Evolutionary conservation across 1,140 invertebrate genomes (phyloP), one percentile per base, ranked within the genome.

Genomic region (Formica exsecta): DNA sequence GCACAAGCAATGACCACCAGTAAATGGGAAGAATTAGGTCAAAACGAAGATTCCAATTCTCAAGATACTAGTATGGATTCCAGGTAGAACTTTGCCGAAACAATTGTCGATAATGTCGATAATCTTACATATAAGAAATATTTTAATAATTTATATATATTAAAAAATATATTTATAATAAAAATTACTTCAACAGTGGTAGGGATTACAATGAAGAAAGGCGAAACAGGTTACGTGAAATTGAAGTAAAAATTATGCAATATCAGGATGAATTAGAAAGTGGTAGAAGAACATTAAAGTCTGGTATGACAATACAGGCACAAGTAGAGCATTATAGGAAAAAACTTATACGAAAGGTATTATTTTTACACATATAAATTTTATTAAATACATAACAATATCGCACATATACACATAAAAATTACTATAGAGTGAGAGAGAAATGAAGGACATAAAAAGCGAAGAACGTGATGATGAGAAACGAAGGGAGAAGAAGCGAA

Each of bases 251-350:
- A 95, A 98, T 98, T 19, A 96, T 99, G 95, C 98, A 98, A 92
- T 99, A 99, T 96, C 98, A 99, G 95, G 99, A 99, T 96, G 98
- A 99, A 95, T 94, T 99, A 64, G 99, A 99, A 95, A 97, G 97
- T 22, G 98, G 98, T 3, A 96, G 97, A 91, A 96, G 97, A 80
- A 96, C 96, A 57, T 93, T 98, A 2, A 98, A 98, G 95, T 94
- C 96, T 29, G 97, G 97, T 8, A 97, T 98, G 96, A 96, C 97
- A 16, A 96, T 98, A 85, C 93, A 96, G 73, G 97, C 98, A 92
- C 98, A 99, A 95, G 97, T 99, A 0, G 97, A 99, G 93, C 97
- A 99, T 95, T 99, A 99, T 94, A 96, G 99, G 57, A 96, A 98
- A 91, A 99, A 99, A 94, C 96, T 99, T 57, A 96, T 99, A 48